Percentiles rank a stretch among this genome's conserved stretches.
phyloP scores from a whole-genome alignment of 30 jellyfish, hydroid and myxozoan species.

The Phacellophora camtschatica region DNA sequence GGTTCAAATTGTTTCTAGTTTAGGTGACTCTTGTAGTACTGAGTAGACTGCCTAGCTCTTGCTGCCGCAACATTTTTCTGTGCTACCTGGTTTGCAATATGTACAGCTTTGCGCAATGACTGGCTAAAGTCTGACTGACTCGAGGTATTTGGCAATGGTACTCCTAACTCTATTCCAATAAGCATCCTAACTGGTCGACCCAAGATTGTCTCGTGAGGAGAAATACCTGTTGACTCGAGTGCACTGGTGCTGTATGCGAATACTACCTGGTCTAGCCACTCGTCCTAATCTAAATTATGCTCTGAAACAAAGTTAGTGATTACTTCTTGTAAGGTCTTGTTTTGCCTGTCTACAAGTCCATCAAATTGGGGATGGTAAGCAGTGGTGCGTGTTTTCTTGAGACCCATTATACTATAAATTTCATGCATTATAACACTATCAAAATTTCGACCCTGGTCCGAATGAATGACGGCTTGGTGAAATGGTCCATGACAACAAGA shows the following conservation, averaged over 20 bases:
- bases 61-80: constrained; percentile 7
- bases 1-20: constrained; percentile 26
- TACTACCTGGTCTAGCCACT: constrained; percentile 19
- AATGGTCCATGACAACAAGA: too few relatives aligned
- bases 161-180: constrained; percentile 28
- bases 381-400: constrained; percentile 48
- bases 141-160: constrained; percentile 23
- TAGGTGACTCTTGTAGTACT: constrained; percentile 20
- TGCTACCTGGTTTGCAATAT: constrained; percentile 17
- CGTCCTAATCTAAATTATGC: constrained; percentile 17
- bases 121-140: constrained; percentile 52
- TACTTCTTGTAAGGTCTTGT: constrained; percentile 12
- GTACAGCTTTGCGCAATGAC: constrained; percentile 37
- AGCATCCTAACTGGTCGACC: constrained; percentile 63
- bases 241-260: constrained; percentile 39
- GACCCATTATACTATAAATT: constrained; percentile 23
- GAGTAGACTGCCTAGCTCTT: constrained; percentile 24
- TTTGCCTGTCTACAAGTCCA: too few relatives aligned
- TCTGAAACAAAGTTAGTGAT: background rate
- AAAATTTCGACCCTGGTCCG: background rate
- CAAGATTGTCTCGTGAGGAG: constrained; percentile 53
- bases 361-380: constrained; percentile 55
- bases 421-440: constrained; percentile 20
- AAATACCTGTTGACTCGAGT: constrained; percentile 26
- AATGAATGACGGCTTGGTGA: background rate